Conservation (phyloP, 2,888 invertebrate genomes). For the Prosopocoilus inquinatus region DNA sequence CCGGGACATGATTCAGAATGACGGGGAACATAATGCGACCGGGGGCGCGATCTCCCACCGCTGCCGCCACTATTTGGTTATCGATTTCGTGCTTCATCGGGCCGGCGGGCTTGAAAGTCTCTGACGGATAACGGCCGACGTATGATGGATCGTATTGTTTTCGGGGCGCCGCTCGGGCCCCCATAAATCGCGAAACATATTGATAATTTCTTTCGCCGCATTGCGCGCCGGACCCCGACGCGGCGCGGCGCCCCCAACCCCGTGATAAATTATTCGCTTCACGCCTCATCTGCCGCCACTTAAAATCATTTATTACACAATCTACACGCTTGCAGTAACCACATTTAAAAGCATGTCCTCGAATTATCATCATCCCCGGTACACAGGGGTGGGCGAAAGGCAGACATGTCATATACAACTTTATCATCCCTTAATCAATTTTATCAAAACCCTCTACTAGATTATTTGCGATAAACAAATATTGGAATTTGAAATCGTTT, state of each 20-base stretch:
- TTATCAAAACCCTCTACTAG: too few species aligned
- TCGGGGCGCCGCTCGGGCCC: slow-evolving; percentile 6
- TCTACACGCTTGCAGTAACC: too few species aligned
- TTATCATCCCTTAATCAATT: too few species aligned
- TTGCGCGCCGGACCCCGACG: slow-evolving; percentile 1
- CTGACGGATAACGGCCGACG: slow-evolving; percentile 9
- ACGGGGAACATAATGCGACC: slow-evolving; percentile 34
- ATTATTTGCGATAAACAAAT: too few species aligned
- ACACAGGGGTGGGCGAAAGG: not conserved
- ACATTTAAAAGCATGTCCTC: too few species aligned
- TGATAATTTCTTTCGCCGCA: slow-evolving; percentile 22
- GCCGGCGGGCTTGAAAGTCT: slow-evolving; percentile 9
- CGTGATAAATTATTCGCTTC: too few species aligned
- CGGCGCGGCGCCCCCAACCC: too few species aligned
- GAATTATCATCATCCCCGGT: too few species aligned
- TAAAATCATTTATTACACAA: too few species aligned
- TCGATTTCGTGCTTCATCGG: slow-evolving; percentile 11
- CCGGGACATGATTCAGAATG: slow-evolving; percentile 31
- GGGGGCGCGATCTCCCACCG: slow-evolving; percentile 24
- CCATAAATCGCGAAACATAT: slow-evolving; percentile 20
- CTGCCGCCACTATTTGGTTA: slow-evolving; percentile 29
- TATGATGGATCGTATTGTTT: slow-evolving; percentile 10
- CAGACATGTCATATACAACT: too few species aligned
- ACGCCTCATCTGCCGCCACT: too few species aligned
- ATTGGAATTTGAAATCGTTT: too few species aligned